Base-by-base conservation (phyloP, 2,797 vertebrate genomes). In the Chloroceryle amazona region DNA sequence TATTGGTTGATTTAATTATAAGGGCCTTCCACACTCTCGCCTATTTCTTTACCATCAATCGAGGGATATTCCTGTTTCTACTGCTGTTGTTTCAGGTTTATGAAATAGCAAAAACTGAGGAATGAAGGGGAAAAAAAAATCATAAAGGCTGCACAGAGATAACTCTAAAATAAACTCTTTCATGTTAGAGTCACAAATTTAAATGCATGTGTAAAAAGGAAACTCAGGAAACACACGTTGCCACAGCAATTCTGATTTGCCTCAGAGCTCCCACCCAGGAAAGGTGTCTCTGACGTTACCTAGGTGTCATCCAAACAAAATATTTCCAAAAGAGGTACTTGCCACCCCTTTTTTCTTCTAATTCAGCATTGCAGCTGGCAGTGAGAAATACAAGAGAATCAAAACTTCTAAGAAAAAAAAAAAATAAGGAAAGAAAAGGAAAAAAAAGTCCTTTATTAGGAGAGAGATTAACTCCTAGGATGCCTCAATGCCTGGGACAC, bases 241-340 rank as follows among this genome's bases (percentile, higher is more conserved):
- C 93, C 81, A 92, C 75, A 41, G 88, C 58, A 81, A 90, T 89
- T 74, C 57, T 86, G 57, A 81, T 85, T 42, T 93, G 88, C 90
- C 90, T 94, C 46, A 68, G 42, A 83, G 42, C 57, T 94, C 70
- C 86, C 81, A 92, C 92, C 95, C 95, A 86, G 90, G 92, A 96
- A 96, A 97, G 89, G 85, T 95, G 86, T 85, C 63, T 91, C 54
- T 86, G 66, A 51, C 3, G 13, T 83, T 93, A 91, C 79, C 55
- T 92, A 86, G 85, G 89, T 96, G 73, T 81, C 93, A 94, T 26
- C 71, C 79, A 92, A 95, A 92, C 42, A 96, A 97, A 97, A 89
- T 66, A 86, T 72, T 89, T 66, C 93, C 63, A 72, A 62, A 83
- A 94, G 35, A 81, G 42, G n/a, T 46, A 92, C 7, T 90, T 88